Evolutionary conservation across 2,797 vertebrate species (phyloP), one percentile per base, ranked within the genome.

Genomic region (Typhlichthys eigenmanni): DNA sequence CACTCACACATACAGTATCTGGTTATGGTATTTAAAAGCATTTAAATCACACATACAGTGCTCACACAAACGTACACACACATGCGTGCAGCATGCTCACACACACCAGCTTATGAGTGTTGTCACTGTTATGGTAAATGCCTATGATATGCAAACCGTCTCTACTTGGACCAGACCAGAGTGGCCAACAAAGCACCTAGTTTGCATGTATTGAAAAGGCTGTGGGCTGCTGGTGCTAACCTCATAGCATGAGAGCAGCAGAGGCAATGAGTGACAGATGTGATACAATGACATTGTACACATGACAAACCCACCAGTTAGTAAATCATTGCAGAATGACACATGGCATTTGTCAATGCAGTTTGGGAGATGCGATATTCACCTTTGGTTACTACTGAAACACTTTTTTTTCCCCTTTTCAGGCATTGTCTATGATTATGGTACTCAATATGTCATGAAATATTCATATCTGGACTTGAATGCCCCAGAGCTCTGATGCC

Each of bases 371-470:
- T 29, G 24, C 13, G 53, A 7, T 29, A 64, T 0, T 63, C 47
- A 60, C 11, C 64, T 1, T 1, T 16, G 14, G 50, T 66, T 32
- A 10, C 10, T 19, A n/a, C 10, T 12, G 24, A 29, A 29, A 29
- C 3, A 29, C 24, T 4, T 29, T 29, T 29, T 29, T 1, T 16
- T 13, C n/a, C n/a, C 49, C 49, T 74, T 58, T 72, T 76, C 73
- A 76, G 83, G 70, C 74, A 79, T 84, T 83, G 82, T 68, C 59
- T 76, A 78, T 82, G 72, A 82, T 74, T 62, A 61, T 65, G 55
- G 76, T 79, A 75, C 71, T 69, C 75, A 84, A 82, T 66, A 82
- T 59, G n/a, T 75, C 74, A 87, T 90, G 9, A 87, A 87, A 86
- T 87, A 87, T 89, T 88, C 54, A 86, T 71, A 76, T 58, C 74